Percentiles rank a stretch among this genome's conserved stretches.
phyloP scores from a whole-genome alignment of 1,140 invertebrate species.

The Idris sp. region DNA sequence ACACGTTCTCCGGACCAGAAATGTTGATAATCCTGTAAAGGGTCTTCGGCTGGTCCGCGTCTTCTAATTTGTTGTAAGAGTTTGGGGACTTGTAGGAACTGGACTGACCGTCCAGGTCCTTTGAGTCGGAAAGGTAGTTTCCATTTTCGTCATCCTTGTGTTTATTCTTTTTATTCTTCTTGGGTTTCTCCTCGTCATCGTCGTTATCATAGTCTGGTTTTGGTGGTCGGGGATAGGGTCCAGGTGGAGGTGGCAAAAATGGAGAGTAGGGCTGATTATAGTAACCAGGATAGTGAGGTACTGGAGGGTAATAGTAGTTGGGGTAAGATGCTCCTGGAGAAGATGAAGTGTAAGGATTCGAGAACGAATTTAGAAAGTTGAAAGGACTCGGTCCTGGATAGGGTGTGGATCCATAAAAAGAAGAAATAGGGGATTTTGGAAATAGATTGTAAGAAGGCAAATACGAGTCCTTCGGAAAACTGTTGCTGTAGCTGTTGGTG shows the following conservation, averaged over 20 bases:
- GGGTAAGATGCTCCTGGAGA: constrained; percentile 51
- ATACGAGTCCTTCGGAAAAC: constrained; percentile 65
- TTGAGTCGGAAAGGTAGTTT: constrained; percentile 70
- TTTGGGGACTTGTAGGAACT: constrained; percentile 65
- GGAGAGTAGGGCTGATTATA: constrained; percentile 67
- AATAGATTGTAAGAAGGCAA: constrained; percentile 65
- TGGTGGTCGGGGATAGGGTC: constrained; percentile 47
- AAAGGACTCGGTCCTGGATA: constrained; percentile 62
- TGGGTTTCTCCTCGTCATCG: constrained; percentile 51
- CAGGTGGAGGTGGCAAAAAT: constrained; percentile 53
- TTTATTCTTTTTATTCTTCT: constrained; percentile 56
- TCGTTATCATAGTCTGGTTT: constrained; percentile 49
- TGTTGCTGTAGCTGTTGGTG: constrained; percentile 57
- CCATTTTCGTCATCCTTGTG: constrained; percentile 64
- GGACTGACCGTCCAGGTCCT: constrained; percentile 69
- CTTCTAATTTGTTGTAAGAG: constrained; percentile 65
- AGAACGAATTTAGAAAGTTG: constrained; percentile 57
- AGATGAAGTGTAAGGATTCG: constrained; percentile 31
- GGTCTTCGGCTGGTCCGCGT: constrained; percentile 54
- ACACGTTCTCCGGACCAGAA: constrained; percentile 62
- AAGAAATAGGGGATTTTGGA: constrained; percentile 47
- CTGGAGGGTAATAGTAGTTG: constrained; percentile 68
- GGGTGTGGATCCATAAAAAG: constrained; percentile 40
- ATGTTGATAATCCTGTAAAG: constrained; percentile 70
- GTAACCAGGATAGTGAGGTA: constrained; percentile 64